phyloP scores from a whole-genome alignment of 2,113 vertebrate genomes.

The Trematocara macrostoma region DNA sequence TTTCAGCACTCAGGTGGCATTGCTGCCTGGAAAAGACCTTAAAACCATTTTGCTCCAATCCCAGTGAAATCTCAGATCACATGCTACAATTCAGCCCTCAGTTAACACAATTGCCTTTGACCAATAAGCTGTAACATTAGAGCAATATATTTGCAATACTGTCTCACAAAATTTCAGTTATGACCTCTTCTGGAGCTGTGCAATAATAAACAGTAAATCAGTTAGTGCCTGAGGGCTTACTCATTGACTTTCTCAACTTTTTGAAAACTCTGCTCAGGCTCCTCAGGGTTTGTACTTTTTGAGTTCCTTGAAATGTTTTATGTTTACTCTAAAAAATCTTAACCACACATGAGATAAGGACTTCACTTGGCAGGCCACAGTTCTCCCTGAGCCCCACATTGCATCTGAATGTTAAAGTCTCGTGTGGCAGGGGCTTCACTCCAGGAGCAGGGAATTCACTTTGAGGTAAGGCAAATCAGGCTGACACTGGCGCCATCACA shows the following conservation, averaged over 20 bases:
- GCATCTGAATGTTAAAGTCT: neutral
- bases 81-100: accelerated
- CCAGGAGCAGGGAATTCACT: neutral
- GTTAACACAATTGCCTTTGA: neutral
- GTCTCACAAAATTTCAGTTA: neutral
- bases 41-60: neutral
- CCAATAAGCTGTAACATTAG: neutral
- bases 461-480: neutral
- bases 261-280: neutral
- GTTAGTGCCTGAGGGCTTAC: neutral
- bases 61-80: neutral
- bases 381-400: neutral
- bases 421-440: neutral
- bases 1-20: neutral
- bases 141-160: neutral
- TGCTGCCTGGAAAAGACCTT: neutral
- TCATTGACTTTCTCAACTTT: neutral
- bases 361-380: neutral
- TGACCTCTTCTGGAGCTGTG: neutral
- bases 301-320: neutral
- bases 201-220: neutral
- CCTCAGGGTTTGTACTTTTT: neutral
- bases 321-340: neutral
- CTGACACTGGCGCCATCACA: neutral
- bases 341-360: neutral